Percentiles rank a stretch among this genome's conserved stretches.
Evolutionary conservation across 2,888 invertebrate genomes (phyloP).

Genomic region (Ditula angustiorana): DNA sequence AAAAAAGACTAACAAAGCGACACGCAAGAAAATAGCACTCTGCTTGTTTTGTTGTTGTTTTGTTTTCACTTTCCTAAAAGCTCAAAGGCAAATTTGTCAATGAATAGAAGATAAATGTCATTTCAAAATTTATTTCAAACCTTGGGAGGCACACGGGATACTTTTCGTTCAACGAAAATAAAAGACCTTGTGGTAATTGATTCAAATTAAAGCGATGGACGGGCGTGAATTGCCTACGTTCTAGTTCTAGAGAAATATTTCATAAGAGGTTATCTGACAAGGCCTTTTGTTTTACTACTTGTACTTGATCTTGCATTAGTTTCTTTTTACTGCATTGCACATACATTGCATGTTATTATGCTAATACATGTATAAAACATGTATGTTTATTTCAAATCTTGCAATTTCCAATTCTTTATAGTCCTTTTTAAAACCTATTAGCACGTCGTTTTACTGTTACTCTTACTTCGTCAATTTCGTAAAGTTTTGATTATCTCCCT

Average conservation of each 20-base stretch:
- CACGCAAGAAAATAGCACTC: too few species aligned
- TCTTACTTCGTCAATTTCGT: too few species aligned
- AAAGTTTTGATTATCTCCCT: not conserved
- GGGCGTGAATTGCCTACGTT: constrained; percentile 10
- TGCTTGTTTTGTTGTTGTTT: too few species aligned
- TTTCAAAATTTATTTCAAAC: not conserved
- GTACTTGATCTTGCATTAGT: not conserved
- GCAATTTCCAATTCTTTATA: too few species aligned
- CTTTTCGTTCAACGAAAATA: not conserved
- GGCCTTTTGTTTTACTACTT: constrained; percentile 34
- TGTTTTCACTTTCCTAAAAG: not conserved
- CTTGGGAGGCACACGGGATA: not conserved
- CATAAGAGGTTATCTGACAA: constrained; percentile 52
- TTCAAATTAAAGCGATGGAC: constrained; percentile 60
- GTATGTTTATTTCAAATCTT: too few species aligned
- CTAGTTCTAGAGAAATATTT: constrained; percentile 44
- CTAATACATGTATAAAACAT: too few species aligned
- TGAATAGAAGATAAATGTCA: not conserved
- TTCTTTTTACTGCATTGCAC: not conserved
- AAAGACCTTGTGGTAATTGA: constrained; percentile 55
- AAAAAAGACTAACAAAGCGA: too few species aligned
- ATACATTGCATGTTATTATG: too few species aligned
- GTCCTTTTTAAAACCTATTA: too few species aligned
- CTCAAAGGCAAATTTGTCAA: not conserved
- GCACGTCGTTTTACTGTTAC: too few species aligned